Conservation (phyloP, 2,113 vertebrate genomes). For the Daubentonia madagascariensis region DNA sequence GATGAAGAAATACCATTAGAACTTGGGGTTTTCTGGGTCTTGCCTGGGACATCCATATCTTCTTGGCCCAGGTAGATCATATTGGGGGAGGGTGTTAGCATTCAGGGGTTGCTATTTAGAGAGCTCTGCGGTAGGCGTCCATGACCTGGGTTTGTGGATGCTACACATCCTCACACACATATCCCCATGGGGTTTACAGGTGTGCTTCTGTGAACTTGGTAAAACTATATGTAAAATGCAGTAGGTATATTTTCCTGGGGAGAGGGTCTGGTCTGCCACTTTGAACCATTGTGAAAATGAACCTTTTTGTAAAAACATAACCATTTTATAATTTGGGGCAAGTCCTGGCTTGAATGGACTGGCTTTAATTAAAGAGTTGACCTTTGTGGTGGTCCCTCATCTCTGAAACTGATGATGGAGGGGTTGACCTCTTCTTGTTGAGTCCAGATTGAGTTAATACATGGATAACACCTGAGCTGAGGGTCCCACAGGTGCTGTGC, state of each 20-base stretch:
- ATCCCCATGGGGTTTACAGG: fast-evolving
- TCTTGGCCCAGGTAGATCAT: fast-evolving
- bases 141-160: fast-evolving
- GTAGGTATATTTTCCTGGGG: neutral
- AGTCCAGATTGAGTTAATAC: neutral
- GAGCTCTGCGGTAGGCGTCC: neutral
- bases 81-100: fast-evolving
- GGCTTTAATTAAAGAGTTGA: neutral
- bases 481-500: neutral
- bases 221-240: fast-evolving
- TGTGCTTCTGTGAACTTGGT: neutral
- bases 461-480: fast-evolving
- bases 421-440: neutral
- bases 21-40: neutral
- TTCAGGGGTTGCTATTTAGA: fast-evolving
- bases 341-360: neutral
- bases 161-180: fast-evolving
- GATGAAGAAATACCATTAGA: neutral
- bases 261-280: neutral
- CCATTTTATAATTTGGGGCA: neutral
- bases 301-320: neutral
- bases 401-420: neutral
- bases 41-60: fast-evolving
- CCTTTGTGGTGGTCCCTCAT: neutral
- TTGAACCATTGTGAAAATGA: neutral